phyloP scores from a whole-genome alignment of 2,888 invertebrate species.

The Phlogophora meticulosa region DNA sequence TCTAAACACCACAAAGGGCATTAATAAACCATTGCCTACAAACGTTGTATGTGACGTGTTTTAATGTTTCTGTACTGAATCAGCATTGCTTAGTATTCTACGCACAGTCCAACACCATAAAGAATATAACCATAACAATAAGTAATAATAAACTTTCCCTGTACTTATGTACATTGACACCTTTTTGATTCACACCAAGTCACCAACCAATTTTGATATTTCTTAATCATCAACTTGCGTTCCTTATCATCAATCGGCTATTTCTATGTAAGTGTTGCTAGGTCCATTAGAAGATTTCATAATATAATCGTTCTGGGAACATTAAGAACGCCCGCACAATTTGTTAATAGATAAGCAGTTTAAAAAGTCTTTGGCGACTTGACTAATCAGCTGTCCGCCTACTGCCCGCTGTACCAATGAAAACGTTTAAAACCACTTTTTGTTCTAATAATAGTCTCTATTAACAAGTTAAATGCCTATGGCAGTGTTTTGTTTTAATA shows the following conservation, averaged over 20 bases:
- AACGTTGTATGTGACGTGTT: not conserved
- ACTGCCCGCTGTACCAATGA: conserved; percentile 10
- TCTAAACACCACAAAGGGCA: too few species aligned
- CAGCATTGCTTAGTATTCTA: conserved; percentile 43
- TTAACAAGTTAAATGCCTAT: conserved; percentile 32
- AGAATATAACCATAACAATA: conserved; percentile 36
- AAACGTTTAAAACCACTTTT: conserved; percentile 36
- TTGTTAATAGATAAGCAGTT: conserved; percentile 46
- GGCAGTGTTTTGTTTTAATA: conserved; percentile 10
- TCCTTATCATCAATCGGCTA: conserved; percentile 17
- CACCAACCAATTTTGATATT: not conserved
- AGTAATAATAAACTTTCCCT: conserved; percentile 31
- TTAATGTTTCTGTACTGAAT: not conserved
- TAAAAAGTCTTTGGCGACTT: conserved; percentile 33
- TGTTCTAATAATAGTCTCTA: conserved; percentile 26
- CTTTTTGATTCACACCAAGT: not conserved
- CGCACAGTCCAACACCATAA: not conserved
- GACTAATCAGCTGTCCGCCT: conserved; percentile 51
- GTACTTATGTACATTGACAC: not conserved
- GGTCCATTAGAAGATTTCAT: conserved; percentile 45
- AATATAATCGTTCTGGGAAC: conserved; percentile 16
- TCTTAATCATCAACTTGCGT: not conserved
- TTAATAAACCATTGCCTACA: not conserved
- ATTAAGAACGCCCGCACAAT: conserved; percentile 31
- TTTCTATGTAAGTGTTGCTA: conserved; percentile 11